Evolutionary conservation across 1,140 invertebrate genomes (phyloP).

Genomic region (Nasonia longicornis): DNA sequence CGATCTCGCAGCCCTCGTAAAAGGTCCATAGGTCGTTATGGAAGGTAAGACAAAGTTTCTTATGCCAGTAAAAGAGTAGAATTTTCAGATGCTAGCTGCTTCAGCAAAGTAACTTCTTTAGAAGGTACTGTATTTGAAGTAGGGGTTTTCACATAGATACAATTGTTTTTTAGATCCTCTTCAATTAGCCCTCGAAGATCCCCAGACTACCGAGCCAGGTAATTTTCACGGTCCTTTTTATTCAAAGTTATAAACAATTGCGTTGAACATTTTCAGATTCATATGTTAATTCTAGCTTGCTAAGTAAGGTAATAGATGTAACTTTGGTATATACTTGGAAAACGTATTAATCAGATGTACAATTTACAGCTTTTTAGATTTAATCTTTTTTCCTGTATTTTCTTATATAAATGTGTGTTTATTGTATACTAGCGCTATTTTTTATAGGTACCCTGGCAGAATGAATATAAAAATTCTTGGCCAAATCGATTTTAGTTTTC

Average conservation of each 20-base stretch:
- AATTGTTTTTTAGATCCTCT: slow-evolving; percentile 10
- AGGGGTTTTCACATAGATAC: slow-evolving; percentile 1
- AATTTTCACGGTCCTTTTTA: slow-evolving; percentile 11
- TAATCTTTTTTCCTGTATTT: not conserved
- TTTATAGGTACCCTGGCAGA: not conserved
- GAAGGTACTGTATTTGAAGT: slow-evolving; percentile 9
- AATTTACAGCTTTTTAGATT: not conserved
- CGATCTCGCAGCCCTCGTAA: slow-evolving; percentile 58
- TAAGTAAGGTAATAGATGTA: not conserved
- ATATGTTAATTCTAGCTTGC: not conserved
- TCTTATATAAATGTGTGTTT: not conserved
- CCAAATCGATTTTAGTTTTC: not conserved
- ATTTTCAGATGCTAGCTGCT: slow-evolving; percentile 26
- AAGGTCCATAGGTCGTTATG: slow-evolving; percentile 57
- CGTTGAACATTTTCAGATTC: slow-evolving; percentile 20
- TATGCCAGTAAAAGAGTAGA: not conserved
- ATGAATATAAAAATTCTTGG: not conserved
- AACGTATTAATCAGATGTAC: not conserved
- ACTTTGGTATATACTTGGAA: not conserved
- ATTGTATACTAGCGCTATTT: not conserved
- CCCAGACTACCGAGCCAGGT: not conserved
- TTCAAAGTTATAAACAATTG: not conserved
- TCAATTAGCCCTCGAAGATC: not conserved
- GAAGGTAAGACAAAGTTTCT: slow-evolving; percentile 58
- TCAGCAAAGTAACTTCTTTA: not conserved